Evolutionary conservation across 2,888 invertebrate genomes (phyloP), one percentile per base, ranked within the genome.

Genomic region (Idaea aversata): DNA sequence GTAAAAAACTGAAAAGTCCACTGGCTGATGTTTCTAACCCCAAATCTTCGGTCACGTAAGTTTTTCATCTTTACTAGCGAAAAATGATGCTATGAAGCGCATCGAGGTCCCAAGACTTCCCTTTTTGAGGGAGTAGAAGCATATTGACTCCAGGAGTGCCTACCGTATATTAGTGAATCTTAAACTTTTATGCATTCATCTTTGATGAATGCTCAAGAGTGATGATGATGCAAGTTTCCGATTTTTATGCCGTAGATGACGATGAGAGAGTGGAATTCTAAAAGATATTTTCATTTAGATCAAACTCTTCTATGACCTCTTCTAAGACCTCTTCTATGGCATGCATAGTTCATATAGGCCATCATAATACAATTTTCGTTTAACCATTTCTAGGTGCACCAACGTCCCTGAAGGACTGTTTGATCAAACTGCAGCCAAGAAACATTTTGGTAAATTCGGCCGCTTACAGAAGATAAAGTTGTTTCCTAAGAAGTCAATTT

Each of bases 401-500:
- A 93, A 94, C 78, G 95, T 96, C 61, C 96, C 96, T 0, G 94
- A 94, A 38, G 85, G 92, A 7, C 90, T 96, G 65, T 91, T 95
- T 64, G 94, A 95, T 72, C 81, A 94, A 1, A 82, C 90, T 63
- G 83, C 94, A 34, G 95, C 95, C 0, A 95, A 95, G 74, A 91
- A 94, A 66, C 95, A 96, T 81, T 96, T 96, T 69, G 91, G 94
- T 25, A 94, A 95, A 78, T 97, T 95, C 89, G 97, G 97, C 0
- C 93, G 91, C 59, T 94, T 97, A 3, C 93, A 93, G 15, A 94
- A 94, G 70, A 94, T 97, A 63, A 93, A 94, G 57, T 87, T 96
- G 63, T 94, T 94, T 63, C 94, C 95, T 0, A 95, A 94, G 67
- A 94, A 94, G 63, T 93, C 93, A 66, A 93, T 93, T 72, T 96